phyloP scores from a whole-genome alignment of 2,797 vertebrate species.

The Cyclura pinguis region DNA sequence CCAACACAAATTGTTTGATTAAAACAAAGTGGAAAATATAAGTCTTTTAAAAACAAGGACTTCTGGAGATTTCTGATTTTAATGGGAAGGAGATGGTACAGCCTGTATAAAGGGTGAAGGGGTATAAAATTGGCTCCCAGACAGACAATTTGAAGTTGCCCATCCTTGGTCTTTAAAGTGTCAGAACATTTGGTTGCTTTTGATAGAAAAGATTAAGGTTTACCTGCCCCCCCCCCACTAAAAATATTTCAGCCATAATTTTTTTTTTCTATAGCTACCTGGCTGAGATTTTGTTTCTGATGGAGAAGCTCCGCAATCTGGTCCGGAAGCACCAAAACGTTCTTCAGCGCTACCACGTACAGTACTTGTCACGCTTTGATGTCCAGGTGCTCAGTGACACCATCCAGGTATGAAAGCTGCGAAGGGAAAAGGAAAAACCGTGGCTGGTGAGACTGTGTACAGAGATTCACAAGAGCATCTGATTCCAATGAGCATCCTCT shows the following conservation, averaged over 20 bases:
- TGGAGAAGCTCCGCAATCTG: slow-evolving; percentile 85
- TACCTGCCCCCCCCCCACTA: too few species aligned
- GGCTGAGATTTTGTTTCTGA: slow-evolving; percentile 89
- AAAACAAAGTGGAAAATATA: too few species aligned
- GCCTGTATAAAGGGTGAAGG: too few species aligned
- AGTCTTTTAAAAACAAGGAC: too few species aligned
- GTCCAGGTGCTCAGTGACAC: slow-evolving; percentile 90
- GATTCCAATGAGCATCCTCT: not conserved
- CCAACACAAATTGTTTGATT: too few species aligned
- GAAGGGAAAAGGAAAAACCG: not conserved
- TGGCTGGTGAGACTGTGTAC: too few species aligned
- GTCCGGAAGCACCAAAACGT: slow-evolving; percentile 77
- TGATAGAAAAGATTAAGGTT: not conserved
- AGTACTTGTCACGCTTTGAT: slow-evolving; percentile 91
- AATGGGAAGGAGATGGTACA: too few species aligned
- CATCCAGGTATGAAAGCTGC: slow-evolving; percentile 85
- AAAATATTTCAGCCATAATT: too few species aligned
- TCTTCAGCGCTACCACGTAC: slow-evolving; percentile 89
- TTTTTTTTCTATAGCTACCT: slow-evolving; percentile 78
- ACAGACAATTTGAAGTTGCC: too few species aligned
- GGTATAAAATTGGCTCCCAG: too few species aligned
- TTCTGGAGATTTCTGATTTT: too few species aligned
- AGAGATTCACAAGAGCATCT: not conserved
- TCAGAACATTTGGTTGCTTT: not conserved
- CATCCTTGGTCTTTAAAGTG: not conserved